Conservation (phyloP, 53 echinoderm and acorn worm genomes). For the Patiria pectinifera region DNA sequence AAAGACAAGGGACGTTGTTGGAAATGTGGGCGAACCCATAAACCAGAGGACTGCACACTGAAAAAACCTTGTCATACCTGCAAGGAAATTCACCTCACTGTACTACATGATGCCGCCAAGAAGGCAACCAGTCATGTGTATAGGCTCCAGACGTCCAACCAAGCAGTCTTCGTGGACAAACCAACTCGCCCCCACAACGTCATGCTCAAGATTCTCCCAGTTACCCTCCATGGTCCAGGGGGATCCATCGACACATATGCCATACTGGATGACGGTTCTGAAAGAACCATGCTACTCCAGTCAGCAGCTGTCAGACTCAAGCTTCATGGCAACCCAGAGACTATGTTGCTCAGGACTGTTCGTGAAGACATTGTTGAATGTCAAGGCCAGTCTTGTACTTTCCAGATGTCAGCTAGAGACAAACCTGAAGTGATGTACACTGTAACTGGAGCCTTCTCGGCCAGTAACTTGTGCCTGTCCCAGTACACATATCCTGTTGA, state of each 20-base stretch:
- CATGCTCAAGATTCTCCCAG: conserved; percentile 13
- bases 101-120: conserved; percentile 19
- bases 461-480: no score
- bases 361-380: conserved; percentile 13
- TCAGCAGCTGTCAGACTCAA: not conserved
- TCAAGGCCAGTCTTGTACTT: not conserved
- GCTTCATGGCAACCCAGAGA: not conserved
- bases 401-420: not conserved
- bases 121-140: conserved; percentile 12
- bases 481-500: no score
- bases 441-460: no score
- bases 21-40: conserved; percentile 28
- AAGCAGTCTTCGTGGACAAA: not conserved
- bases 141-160: not conserved
- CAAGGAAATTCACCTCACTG: conserved; percentile 34
- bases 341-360: conserved; percentile 9
- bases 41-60: conserved; percentile 23
- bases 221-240: conserved; percentile 5
- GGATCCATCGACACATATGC: conserved; percentile 1
- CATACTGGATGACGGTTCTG: conserved; percentile 15
- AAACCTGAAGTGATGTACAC: no score
- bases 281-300: conserved; percentile 25
- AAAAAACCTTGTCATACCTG: conserved; percentile 3
- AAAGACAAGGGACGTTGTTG: not conserved
- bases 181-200: conserved; percentile 7